Percentiles rank a stretch among this genome's conserved stretches.
Evolutionary conservation across 2,797 vertebrate species (phyloP).

Genomic region (Pangasius sanitwongsei): DNA sequence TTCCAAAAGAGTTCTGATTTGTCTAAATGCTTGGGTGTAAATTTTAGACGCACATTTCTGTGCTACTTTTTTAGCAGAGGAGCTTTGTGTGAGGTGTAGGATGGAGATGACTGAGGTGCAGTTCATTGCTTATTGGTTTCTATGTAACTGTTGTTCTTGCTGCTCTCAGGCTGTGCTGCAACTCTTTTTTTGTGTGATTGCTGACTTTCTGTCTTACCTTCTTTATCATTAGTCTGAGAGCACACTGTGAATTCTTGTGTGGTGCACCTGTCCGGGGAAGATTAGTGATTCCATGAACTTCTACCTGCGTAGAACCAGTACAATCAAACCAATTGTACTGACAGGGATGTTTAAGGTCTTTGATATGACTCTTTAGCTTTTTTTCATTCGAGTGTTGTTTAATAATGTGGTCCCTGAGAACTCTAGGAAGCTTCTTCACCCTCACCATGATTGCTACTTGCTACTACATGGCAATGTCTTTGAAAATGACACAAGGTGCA

Average conservation of each 20-base stretch:
- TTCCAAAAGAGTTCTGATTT: background rate
- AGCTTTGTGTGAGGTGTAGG: background rate
- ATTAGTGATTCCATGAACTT: too few relatives aligned
- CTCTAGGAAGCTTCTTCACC: background rate
- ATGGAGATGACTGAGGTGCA: background rate
- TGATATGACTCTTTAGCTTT: background rate
- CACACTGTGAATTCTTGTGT: background rate
- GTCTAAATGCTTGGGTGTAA: background rate
- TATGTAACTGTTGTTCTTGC: background rate
- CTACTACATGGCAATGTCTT: background rate
- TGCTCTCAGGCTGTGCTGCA: background rate
- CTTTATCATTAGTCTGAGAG: background rate
- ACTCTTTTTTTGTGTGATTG: background rate
- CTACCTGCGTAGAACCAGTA: background rate
- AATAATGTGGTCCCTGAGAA: background rate
- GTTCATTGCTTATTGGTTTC: background rate
- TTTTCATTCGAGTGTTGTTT: background rate
- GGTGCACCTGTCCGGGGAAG: too few relatives aligned
- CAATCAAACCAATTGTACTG: background rate
- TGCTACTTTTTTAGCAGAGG: background rate
- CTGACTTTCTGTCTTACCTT: background rate
- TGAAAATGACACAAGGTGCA: background rate
- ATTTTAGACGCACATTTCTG: background rate
- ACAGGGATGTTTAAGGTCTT: background rate
- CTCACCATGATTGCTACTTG: background rate